These are phyloP conservation scores for Drosophila sucinea DNA, from an alignment of 1,140 invertebrate genomes.

Conservation along the genomic window DNA sequence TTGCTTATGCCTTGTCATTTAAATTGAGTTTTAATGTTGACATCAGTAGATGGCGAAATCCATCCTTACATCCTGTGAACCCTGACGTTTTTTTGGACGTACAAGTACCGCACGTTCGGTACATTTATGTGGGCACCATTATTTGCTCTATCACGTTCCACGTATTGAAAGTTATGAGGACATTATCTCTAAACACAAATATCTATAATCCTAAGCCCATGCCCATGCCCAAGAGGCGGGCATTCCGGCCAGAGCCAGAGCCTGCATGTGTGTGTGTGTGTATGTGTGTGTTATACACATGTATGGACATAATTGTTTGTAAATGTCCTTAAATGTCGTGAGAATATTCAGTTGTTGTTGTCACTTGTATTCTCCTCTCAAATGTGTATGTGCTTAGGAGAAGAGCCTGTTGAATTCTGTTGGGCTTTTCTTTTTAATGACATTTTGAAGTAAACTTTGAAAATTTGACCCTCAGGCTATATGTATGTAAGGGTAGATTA, in stretches of 20 bases:
- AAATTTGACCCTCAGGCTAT: background rate
- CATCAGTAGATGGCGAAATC: conserved; percentile 55
- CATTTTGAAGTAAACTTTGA: conserved; percentile 10
- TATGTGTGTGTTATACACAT: conserved; percentile 49
- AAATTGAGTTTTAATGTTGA: conserved; percentile 82
- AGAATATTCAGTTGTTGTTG: conserved; percentile 70
- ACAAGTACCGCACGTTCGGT: conserved; percentile 35
- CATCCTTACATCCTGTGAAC: conserved; percentile 39
- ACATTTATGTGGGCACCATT: conserved; percentile 76
- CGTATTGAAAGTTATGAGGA: conserved; percentile 75
- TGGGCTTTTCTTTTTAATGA: background rate
- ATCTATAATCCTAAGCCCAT: conserved; percentile 68
- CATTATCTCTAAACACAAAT: conserved; percentile 78
- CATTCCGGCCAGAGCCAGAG: conserved; percentile 47
- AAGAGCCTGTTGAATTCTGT: conserved; percentile 42
- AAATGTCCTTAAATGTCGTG: conserved; percentile 74
- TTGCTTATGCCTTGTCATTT: conserved; percentile 81
- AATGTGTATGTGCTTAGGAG: conserved; percentile 24
- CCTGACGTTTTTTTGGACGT: conserved; percentile 1
- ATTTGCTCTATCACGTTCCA: conserved; percentile 76
- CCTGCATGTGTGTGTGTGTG: background rate
- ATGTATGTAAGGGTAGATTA: background rate
- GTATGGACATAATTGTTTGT: conserved; percentile 75
- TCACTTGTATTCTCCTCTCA: conserved; percentile 18
- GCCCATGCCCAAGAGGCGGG: conserved; percentile 39